Base-by-base conservation (phyloP, 2,888 invertebrate species). In the Agrotis clavis region DNA sequence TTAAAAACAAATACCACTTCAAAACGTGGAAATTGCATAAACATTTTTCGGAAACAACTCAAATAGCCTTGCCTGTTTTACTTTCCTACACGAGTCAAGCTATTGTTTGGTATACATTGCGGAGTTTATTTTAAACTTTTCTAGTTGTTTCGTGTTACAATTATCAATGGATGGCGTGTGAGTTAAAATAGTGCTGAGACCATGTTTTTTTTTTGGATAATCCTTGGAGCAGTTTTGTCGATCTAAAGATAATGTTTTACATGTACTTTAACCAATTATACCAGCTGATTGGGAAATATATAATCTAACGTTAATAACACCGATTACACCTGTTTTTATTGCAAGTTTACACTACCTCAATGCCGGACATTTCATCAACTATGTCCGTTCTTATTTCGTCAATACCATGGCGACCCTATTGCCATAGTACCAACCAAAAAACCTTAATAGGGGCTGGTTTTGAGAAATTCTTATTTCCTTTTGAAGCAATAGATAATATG, bases 211-310 rank as follows among this genome's bases (percentile, higher is more conserved):
- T 79, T 80, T 84, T 66, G 53, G 63, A 81, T 53, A 65, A 80
- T 76, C 85, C 85, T 86, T 86, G 86, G 65, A 77, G 67, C 63
- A 65, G 77, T 76, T 86, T 78, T 81, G 82, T 77, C 76, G 73
- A 67, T 75, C 65, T 71, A 50, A 21, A 71, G 68, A 50, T 71
- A 71, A 62, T 56, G 57, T 79, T 51, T 19, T 30, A 69, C 54
- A 66, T 56, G 60, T 65, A 57, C 69, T 62, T 63, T 18, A 77
- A 56, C 60, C 81, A 83, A 77, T 77, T 83, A 25, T 25, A 82
- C 4, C 2, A 47, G 18, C 50, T n/a, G 57, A 84, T 85, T 75
- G 16, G 48, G 64, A 5, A 70, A 73, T 54, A 65, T 68, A 56
- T 71, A n/a, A n/a, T 63, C n/a, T n/a, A 57, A 35, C n/a, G 13